phyloP scores from a whole-genome alignment of 2,888 invertebrate species.

The Chrysina gloriosa region DNA sequence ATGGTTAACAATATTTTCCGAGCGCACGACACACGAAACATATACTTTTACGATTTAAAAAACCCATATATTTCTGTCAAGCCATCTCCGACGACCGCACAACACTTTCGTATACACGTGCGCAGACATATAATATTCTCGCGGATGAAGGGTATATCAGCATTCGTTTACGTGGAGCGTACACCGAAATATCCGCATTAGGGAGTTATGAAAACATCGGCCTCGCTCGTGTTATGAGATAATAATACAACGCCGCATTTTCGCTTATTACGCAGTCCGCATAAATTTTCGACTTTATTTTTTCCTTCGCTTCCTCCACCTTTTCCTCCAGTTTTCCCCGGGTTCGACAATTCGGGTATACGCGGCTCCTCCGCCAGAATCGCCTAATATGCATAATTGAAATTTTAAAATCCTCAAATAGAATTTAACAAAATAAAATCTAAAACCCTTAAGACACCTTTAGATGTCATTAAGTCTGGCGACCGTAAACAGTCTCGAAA shows the following conservation, averaged over 20 bases:
- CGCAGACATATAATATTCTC: conserved; percentile 3
- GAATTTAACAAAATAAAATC: conserved; percentile 54
- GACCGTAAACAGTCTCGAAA: conserved; percentile 58
- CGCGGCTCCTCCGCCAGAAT: conserved; percentile 27
- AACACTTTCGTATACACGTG: conserved; percentile 3
- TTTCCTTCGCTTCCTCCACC: background rate
- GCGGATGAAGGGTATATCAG: conserved; percentile 12
- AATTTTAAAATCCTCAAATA: conserved; percentile 44
- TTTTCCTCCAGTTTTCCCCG: background rate
- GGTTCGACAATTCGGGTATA: background rate
- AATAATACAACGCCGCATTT: conserved; percentile 31
- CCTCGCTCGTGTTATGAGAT: conserved; percentile 30
- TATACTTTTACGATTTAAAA: conserved; percentile 13
- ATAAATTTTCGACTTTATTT: conserved; percentile 26
- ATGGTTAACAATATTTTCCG: too few relatives aligned
- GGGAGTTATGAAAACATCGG: conserved; percentile 33
- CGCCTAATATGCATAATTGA: conserved; percentile 42
- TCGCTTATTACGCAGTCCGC: conserved; percentile 31
- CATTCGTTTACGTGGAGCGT: conserved; percentile 18
- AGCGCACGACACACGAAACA: conserved; percentile 3
- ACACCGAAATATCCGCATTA: conserved; percentile 28
- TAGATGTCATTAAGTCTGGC: conserved; percentile 62
- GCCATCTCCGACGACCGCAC: conserved; percentile 4
- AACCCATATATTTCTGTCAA: conserved; percentile 10
- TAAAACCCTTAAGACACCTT: conserved; percentile 60